A percentile compares a stretch with the other conserved stretches of the same genome.
These are phyloP conservation scores for Achatina immaculata DNA, from an alignment of 1,140 invertebrate species.

Conservation along the genomic window DNA sequence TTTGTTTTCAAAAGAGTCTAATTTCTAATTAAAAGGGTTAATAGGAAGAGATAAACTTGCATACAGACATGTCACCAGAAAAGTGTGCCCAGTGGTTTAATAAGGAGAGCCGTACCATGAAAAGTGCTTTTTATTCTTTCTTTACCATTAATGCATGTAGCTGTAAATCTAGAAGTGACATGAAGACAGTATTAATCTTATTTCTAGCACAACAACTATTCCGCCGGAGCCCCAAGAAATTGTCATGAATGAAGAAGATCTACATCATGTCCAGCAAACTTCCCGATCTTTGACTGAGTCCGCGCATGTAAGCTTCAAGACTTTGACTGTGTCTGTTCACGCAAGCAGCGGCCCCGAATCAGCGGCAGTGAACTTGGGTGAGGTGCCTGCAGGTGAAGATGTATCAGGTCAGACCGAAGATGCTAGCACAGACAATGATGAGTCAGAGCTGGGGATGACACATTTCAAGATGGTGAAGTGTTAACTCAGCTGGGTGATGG, in stretches of 20 bases:
- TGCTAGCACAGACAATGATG: too few species aligned
- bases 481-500: background rate
- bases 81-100: too few species aligned
- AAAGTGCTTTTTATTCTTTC: too few species aligned
- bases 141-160: too few species aligned
- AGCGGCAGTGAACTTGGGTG: background rate
- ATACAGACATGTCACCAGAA: too few species aligned
- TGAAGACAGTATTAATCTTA: too few species aligned
- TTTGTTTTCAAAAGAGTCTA: too few species aligned
- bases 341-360: too few species aligned
- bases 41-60: too few species aligned
- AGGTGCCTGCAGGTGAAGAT: background rate
- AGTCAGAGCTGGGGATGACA: background rate
- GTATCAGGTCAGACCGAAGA: background rate
- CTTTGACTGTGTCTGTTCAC: background rate
- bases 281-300: background rate
- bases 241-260: slow-evolving; percentile 26
- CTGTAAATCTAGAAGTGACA: too few species aligned
- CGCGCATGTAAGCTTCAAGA: background rate
- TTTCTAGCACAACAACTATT: background rate
- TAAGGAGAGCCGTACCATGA: too few species aligned
- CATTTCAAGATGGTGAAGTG: background rate
- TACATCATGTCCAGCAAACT: background rate
- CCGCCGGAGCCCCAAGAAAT: slow-evolving; percentile 15
- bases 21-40: too few species aligned